Percentiles rank a stretch among this genome's conserved stretches.
These are phyloP conservation scores for Cladopsammia gracilis DNA, from an alignment of 64 coral and sea anemone genomes.

Conservation along the genomic window DNA sequence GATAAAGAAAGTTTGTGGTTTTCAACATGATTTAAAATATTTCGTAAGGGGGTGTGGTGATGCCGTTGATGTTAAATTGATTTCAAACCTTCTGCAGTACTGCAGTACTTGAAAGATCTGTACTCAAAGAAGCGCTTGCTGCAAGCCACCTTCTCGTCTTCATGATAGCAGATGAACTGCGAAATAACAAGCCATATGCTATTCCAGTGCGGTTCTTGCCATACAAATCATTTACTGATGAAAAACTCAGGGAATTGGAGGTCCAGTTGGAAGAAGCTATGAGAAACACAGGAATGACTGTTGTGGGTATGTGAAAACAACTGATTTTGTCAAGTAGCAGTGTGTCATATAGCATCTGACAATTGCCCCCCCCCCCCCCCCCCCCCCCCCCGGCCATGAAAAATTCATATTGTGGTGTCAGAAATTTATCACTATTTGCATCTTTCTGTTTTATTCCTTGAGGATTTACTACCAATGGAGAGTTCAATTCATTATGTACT, in stretches of 20 bases:
- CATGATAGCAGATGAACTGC: slow-evolving; percentile 53
- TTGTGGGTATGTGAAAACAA: slow-evolving; percentile 46
- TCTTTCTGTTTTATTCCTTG: not conserved
- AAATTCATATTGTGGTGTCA: no score
- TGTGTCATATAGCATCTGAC: no score
- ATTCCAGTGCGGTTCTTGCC: slow-evolving; percentile 35
- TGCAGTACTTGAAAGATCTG: slow-evolving; percentile 1
- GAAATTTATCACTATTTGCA: no score
- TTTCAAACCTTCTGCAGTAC: not conserved
- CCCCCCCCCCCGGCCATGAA: no score
- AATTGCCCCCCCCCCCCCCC: no score
- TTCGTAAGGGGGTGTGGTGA: not conserved
- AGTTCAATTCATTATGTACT: not conserved
- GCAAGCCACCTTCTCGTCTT: slow-evolving; percentile 44
- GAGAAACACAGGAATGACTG: slow-evolving; percentile 35
- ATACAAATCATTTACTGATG: slow-evolving; percentile 54
- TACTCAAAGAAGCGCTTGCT: slow-evolving; percentile 16
- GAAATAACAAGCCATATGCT: slow-evolving; percentile 63
- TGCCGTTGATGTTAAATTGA: not conserved
- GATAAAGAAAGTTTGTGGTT: not conserved
- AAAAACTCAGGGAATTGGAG: slow-evolving; percentile 21
- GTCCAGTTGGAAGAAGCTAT: slow-evolving; percentile 21
- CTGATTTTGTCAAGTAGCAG: no score
- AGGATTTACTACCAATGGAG: not conserved
- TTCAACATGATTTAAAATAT: not conserved